Conservation (phyloP, 2,797 vertebrate species). For the Acestrorhynchus altus region DNA sequence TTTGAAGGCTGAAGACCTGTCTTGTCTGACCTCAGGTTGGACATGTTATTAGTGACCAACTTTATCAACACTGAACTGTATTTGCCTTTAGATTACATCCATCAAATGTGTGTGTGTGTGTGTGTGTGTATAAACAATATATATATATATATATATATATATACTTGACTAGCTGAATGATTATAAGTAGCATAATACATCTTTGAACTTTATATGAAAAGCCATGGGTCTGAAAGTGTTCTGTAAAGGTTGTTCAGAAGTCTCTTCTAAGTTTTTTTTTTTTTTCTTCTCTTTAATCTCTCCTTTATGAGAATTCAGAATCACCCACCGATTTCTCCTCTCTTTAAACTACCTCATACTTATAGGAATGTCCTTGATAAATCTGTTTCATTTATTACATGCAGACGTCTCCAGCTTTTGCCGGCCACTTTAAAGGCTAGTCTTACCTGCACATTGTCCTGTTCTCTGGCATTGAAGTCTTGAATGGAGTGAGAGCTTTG, state of each 20-base stretch:
- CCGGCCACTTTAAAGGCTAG: constrained; percentile 29
- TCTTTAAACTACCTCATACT: constrained; percentile 33
- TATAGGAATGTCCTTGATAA: constrained; percentile 50
- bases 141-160: not conserved
- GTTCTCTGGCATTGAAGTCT: constrained; percentile 71
- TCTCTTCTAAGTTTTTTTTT: constrained; percentile 19
- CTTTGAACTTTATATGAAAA: constrained; percentile 12
- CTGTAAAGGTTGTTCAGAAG: constrained; percentile 43
- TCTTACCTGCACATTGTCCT: constrained; percentile 70
- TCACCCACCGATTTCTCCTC: constrained; percentile 33
- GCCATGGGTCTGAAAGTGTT: not conserved
- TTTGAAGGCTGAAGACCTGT: constrained; percentile 54
- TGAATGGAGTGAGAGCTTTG: constrained; percentile 74
- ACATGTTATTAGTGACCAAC: constrained; percentile 35
- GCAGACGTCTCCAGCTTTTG: constrained; percentile 29
- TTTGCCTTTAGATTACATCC: constrained; percentile 38
- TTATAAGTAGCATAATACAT: not conserved
- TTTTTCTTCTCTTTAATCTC: constrained; percentile 12
- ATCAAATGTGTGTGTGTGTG: constrained; percentile 3
- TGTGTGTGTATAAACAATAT: no score
- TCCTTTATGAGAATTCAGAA: constrained; percentile 43
- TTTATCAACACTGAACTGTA: constrained; percentile 40
- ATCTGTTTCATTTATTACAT: constrained; percentile 50
- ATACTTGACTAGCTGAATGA: constrained; percentile 3
- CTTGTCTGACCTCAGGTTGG: constrained; percentile 14